Percentiles rank a stretch among this genome's conserved stretches.
Evolutionary conservation across 2,113 vertebrate species (phyloP).

Genomic region (Corynorhinus townsendii): DNA sequence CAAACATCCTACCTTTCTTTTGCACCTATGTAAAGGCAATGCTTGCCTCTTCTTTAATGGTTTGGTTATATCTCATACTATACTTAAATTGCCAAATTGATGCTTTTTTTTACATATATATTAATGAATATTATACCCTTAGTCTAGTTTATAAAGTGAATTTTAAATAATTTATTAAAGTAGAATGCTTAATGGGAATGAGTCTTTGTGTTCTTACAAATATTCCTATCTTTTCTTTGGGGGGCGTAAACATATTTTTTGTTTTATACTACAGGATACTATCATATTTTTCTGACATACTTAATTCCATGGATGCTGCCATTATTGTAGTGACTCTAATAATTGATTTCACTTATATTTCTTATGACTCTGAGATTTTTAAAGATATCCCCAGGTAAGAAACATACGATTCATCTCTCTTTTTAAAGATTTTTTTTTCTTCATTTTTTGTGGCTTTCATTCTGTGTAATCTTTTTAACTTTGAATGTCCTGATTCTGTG

Average conservation of each 20-base stretch:
- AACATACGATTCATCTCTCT: background rate
- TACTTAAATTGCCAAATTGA: background rate
- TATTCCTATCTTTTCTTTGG: background rate
- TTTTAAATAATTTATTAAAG: background rate
- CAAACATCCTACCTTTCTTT: background rate
- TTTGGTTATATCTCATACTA: background rate
- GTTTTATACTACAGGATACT: conserved; percentile 81
- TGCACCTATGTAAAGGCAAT: background rate
- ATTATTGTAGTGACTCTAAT: conserved; percentile 86
- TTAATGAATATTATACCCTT: background rate
- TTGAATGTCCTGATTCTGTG: background rate
- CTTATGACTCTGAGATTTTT: conserved; percentile 78
- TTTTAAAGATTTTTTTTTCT: background rate
- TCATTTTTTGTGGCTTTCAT: background rate
- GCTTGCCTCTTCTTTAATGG: background rate
- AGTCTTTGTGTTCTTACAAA: conserved; percentile 24
- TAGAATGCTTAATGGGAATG: background rate
- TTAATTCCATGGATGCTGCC: conserved; percentile 88
- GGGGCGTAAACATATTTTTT: background rate
- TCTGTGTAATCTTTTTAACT: background rate
- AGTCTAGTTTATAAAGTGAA: background rate
- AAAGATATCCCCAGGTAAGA: conserved; percentile 88
- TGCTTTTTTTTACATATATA: background rate
- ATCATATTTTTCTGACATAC: conserved; percentile 87
- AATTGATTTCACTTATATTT: conserved; percentile 84